Conservation (phyloP, 2,888 invertebrate genomes). For the Pheosia gnoma region DNA sequence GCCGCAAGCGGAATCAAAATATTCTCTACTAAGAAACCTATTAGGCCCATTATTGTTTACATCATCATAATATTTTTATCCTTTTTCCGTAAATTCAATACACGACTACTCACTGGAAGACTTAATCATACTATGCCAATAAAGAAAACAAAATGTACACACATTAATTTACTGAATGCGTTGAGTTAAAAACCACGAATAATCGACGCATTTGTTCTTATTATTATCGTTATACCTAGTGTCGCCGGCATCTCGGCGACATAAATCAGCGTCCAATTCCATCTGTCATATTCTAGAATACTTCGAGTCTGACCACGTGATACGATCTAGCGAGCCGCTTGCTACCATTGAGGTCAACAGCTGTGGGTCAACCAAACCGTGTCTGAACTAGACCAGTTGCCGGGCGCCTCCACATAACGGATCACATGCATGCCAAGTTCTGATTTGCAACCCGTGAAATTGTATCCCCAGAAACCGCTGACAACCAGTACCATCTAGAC, state of each 20-base stretch:
- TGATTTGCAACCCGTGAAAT: conserved; percentile 39
- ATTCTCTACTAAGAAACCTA: background rate
- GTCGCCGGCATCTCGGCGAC: conserved; percentile 11
- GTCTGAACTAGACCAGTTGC: conserved; percentile 14
- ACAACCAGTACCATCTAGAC: background rate
- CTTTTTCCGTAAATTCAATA: too few species aligned
- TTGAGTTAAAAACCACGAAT: background rate
- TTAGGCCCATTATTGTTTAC: too few species aligned
- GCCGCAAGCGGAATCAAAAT: conserved; percentile 7
- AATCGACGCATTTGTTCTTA: background rate
- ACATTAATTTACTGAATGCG: background rate
- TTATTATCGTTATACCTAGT: background rate
- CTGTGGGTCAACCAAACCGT: conserved; percentile 51
- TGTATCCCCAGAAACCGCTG: conserved; percentile 14
- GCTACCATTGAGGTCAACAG: conserved; percentile 43
- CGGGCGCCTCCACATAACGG: conserved; percentile 51
- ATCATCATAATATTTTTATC: too few species aligned
- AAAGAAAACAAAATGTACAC: conserved; percentile 5
- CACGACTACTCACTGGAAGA: too few species aligned
- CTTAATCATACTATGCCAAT: background rate
- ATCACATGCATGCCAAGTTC: conserved; percentile 44
- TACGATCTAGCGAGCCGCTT: conserved; percentile 26
- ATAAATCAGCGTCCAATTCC: conserved; percentile 29
- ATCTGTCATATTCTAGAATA: conserved; percentile 35
- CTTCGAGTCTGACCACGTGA: conserved; percentile 26